Conservation (phyloP, 2,113 vertebrate genomes). For the Nestor notabilis region DNA sequence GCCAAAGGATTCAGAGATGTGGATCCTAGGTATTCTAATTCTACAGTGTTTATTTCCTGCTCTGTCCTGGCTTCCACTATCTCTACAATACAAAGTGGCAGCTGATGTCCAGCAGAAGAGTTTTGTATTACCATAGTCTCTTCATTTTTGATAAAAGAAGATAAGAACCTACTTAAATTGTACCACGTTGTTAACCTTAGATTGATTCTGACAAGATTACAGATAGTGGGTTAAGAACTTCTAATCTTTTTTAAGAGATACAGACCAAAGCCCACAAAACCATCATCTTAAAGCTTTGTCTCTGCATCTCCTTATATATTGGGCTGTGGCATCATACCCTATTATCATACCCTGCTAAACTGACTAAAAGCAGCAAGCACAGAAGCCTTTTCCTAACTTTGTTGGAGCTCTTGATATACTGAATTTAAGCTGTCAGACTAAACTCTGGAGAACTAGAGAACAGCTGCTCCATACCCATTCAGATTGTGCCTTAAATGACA, state of each 20-base stretch:
- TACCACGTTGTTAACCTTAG: neutral
- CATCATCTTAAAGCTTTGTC: constrained; percentile 40
- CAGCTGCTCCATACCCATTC: neutral
- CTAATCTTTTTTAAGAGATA: constrained; percentile 20
- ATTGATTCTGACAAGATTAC: constrained; percentile 27
- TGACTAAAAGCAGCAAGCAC: neutral
- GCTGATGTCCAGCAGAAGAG: neutral
- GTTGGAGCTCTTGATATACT: constrained; percentile 5
- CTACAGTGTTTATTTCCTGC: neutral
- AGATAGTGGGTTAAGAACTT: constrained; percentile 20
- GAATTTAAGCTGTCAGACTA: neutral
- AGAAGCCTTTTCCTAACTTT: constrained; percentile 26
- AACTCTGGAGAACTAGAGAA: neutral
- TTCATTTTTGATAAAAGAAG: constrained; percentile 14
- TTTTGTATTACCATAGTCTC: neutral
- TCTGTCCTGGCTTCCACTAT: neutral
- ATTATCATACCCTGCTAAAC: neutral
- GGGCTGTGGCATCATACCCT: neutral
- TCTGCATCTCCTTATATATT: constrained; percentile 13
- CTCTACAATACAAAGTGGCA: neutral
- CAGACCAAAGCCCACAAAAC: neutral
- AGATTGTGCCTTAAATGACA: constrained; percentile 11
- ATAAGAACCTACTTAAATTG: constrained; percentile 1
- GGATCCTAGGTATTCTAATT: neutral
- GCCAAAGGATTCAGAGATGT: neutral